phyloP scores from a whole-genome alignment of 2,888 invertebrate genomes.

The Drosophila parthenogenetica region DNA sequence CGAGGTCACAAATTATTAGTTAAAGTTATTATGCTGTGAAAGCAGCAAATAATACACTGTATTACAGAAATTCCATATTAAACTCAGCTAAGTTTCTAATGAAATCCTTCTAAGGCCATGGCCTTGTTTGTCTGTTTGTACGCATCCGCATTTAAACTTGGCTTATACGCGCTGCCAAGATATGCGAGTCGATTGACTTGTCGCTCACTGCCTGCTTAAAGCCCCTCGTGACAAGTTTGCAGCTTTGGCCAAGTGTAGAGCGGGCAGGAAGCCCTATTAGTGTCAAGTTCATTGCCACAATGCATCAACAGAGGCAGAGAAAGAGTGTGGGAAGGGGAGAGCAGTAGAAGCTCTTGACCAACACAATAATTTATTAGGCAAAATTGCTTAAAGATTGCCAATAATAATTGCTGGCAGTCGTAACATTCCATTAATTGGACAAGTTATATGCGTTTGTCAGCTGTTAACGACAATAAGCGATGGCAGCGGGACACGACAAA shows the following conservation, averaged over 20 bases:
- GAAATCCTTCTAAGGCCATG: slow-evolving; percentile 44
- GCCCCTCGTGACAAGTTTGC: slow-evolving; percentile 17
- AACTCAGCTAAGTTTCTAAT: slow-evolving; percentile 29
- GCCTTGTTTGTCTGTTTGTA: slow-evolving; percentile 20
- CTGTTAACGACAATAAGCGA: slow-evolving; percentile 1
- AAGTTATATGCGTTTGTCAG: slow-evolving; percentile 19
- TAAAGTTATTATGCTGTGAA: background rate
- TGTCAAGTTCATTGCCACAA: slow-evolving; percentile 84
- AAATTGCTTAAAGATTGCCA: slow-evolving; percentile 27
- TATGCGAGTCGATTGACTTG: slow-evolving; percentile 42
- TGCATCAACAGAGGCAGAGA: slow-evolving; percentile 48
- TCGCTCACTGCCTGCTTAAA: slow-evolving; percentile 10
- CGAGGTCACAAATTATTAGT: background rate
- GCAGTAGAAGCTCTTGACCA: slow-evolving; percentile 19
- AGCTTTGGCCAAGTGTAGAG: slow-evolving; percentile 26
- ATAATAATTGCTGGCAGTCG: slow-evolving; percentile 19
- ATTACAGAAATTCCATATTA: background rate
- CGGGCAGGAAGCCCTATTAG: slow-evolving; percentile 81
- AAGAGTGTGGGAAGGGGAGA: background rate
- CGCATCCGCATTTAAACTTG: slow-evolving; percentile 56
- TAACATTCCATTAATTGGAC: slow-evolving; percentile 41
- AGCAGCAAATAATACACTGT: background rate
- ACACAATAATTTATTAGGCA: slow-evolving; percentile 31
- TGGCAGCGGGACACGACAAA: background rate
- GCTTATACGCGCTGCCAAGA: slow-evolving; percentile 37